phyloP scores from a whole-genome alignment of 2,797 vertebrate species.

The Columba guinea region DNA sequence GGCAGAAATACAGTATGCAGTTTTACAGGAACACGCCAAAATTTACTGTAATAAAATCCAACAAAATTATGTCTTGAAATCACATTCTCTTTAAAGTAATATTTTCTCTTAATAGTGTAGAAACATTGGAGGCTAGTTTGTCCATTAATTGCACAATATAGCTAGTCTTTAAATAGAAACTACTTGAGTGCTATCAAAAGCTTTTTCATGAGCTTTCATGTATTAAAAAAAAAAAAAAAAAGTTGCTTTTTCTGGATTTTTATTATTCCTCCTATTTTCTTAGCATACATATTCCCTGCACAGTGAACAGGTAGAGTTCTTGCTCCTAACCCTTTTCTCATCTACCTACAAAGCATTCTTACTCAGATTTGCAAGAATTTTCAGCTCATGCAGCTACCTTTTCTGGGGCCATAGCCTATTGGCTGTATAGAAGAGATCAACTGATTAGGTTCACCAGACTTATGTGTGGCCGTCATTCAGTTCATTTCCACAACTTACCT shows the following conservation, averaged over 20 bases:
- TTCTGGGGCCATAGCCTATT: background rate
- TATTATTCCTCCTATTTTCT: background rate
- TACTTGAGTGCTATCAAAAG: conserved; percentile 34
- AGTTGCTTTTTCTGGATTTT: background rate
- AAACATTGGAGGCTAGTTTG: conserved; percentile 24
- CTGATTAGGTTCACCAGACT: background rate
- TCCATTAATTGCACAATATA: conserved; percentile 45
- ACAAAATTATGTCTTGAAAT: conserved; percentile 2
- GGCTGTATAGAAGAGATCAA: background rate
- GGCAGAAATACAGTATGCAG: background rate
- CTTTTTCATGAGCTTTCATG: background rate
- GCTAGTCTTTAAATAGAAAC: conserved; percentile 49
- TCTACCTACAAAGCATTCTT: background rate
- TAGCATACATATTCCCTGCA: background rate
- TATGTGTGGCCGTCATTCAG: background rate
- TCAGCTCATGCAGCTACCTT: background rate
- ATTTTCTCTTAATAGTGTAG: conserved; percentile 1
- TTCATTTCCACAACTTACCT: background rate
- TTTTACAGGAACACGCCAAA: conserved; percentile 2
- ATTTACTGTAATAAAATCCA: background rate
- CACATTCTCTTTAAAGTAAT: conserved; percentile 30
- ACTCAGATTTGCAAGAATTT: background rate
- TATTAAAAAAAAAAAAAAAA: background rate
- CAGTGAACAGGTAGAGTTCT: background rate
- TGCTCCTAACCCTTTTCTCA: background rate